These are phyloP conservation scores for Amazona guildingii DNA, from an alignment of 2,113 vertebrate genomes.

Conservation along the genomic window DNA sequence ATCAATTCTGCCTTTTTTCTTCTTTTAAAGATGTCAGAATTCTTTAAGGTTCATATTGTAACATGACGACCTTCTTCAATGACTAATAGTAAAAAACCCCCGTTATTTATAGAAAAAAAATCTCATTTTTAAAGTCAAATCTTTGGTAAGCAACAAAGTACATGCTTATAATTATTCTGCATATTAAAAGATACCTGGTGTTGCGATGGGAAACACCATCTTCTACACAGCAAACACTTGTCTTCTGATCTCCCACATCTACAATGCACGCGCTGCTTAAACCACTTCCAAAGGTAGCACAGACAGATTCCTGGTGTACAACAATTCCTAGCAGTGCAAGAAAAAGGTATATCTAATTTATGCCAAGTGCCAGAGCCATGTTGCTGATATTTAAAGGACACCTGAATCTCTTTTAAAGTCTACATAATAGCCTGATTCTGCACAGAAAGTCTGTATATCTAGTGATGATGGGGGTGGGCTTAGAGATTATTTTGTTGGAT, in stretches of 20 bases:
- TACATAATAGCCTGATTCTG: neutral
- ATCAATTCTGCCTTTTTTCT: neutral
- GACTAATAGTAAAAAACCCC: rapidly evolving
- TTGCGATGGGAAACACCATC: conserved; percentile 96
- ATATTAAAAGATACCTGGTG: conserved; percentile 80
- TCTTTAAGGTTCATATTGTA: neutral
- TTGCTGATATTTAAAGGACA: neutral
- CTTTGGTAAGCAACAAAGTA: neutral
- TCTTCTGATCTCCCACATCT: conserved; percentile 97
- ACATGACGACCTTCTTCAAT: neutral
- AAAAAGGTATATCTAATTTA: neutral
- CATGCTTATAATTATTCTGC: neutral
- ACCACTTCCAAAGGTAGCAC: conserved; percentile 93
- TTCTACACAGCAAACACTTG: conserved; percentile 95
- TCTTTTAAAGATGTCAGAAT: neutral
- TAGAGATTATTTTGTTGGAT: neutral
- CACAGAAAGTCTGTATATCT: neutral
- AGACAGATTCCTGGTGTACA: conserved; percentile 96
- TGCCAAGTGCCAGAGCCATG: neutral
- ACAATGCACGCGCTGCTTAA: conserved; percentile 94
- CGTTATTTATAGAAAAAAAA: neutral
- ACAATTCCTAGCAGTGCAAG: conserved; percentile 80
- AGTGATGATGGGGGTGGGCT: neutral
- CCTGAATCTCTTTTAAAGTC: neutral
- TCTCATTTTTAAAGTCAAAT: neutral